These are phyloP conservation scores for Mormyrus proboscirostris DNA, from an alignment of 2,797 vertebrate genomes.

Conservation along the genomic window DNA sequence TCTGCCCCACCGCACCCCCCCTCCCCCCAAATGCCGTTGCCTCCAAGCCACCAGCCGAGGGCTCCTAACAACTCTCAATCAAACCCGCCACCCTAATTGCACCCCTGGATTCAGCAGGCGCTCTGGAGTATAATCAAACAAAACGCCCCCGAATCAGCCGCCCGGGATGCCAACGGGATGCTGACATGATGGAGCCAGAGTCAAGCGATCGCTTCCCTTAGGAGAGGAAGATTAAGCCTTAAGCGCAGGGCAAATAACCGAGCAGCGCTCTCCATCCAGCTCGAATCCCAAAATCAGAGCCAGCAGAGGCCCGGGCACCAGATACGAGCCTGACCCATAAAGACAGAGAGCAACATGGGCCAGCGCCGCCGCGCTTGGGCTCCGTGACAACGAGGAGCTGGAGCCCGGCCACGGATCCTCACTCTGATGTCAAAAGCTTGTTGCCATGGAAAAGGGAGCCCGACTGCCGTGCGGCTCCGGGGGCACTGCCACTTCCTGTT, in stretches of 20 bases:
- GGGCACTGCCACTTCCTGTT: neutral
- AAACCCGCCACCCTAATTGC: neutral
- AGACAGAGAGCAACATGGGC: neutral
- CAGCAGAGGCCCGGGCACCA: neutral
- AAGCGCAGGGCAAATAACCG: neutral
- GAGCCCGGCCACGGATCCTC: neutral
- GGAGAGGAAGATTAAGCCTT: neutral
- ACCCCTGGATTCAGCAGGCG: neutral
- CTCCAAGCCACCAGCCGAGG: neutral
- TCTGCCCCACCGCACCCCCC: neutral
- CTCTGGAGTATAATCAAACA: neutral
- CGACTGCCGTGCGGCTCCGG: neutral
- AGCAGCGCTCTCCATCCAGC: neutral
- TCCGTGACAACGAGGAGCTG: neutral
- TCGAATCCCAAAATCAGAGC: neutral
- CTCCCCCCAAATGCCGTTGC: neutral
- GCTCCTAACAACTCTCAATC: neutral
- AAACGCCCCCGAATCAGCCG: conserved; percentile 7
- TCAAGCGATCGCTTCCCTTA: conserved; percentile 5
- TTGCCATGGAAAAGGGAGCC: neutral
- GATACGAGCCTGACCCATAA: neutral
- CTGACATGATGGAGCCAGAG: neutral
- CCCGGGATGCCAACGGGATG: neutral
- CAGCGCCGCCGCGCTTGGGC: neutral
- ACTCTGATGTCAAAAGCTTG: neutral